These are phyloP conservation scores for Orthosia incerta DNA, from an alignment of 2,888 invertebrate genomes.

Conservation along the genomic window DNA sequence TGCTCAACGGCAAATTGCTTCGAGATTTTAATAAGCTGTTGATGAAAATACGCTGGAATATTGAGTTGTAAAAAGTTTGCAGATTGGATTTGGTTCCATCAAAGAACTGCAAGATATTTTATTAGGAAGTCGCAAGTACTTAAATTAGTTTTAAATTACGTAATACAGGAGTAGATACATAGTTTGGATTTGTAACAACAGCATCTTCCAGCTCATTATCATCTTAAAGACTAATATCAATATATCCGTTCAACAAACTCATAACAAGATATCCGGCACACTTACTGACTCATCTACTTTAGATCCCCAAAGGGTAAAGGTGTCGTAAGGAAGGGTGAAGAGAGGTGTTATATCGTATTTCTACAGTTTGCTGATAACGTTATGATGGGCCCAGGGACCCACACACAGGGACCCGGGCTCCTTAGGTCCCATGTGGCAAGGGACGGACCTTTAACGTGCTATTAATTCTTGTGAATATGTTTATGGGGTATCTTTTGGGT, in stretches of 20 bases:
- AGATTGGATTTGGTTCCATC: conserved; percentile 24
- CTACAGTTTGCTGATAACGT: conserved; percentile 22
- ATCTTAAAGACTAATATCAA: not conserved
- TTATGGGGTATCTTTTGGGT: conserved; percentile 1
- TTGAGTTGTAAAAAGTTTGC: conserved; percentile 21
- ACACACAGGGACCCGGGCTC: not conserved
- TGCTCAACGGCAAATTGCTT: not conserved
- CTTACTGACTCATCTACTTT: conserved; percentile 1
- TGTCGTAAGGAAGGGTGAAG: not conserved
- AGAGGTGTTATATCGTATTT: conserved; percentile 17
- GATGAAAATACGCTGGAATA: conserved; percentile 1
- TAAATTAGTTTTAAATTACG: conserved; percentile 12
- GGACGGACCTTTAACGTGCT: conserved; percentile 6
- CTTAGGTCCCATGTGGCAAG: conserved; percentile 5
- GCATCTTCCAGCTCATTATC: not conserved
- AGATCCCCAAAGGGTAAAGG: conserved; percentile 2
- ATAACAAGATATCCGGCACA: not conserved
- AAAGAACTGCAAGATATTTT: conserved; percentile 2
- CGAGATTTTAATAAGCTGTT: conserved; percentile 2
- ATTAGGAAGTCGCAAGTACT: not conserved
- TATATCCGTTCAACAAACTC: conserved; percentile 4
- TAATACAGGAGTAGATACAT: not conserved
- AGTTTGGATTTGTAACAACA: not conserved
- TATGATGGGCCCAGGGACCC: not conserved
- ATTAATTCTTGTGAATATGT: conserved; percentile 31